These are phyloP conservation scores for Popillia japonica DNA, from an alignment of 1,140 invertebrate species.

Conservation along the genomic window DNA sequence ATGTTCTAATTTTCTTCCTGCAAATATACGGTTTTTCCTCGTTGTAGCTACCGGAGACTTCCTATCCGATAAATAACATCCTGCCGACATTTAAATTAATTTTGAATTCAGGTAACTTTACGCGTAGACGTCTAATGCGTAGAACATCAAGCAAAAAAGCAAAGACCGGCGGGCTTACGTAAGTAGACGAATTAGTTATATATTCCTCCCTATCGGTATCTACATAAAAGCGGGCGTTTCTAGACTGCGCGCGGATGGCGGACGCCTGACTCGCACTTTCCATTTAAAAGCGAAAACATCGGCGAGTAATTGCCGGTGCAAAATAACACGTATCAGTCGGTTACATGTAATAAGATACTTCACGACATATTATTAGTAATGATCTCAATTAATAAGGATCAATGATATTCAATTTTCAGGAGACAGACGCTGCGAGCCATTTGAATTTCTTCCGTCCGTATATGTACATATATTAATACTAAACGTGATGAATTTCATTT, in stretches of 20 bases:
- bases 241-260: neutral
- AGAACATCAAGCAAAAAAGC: neutral
- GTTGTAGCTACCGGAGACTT: neutral
- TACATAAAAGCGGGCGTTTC: neutral
- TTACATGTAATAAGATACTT: neutral
- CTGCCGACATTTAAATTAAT: neutral
- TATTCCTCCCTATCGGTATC: slow-evolving; percentile 4
- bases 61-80: slow-evolving; percentile 1
- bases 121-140: neutral
- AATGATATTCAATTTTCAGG: neutral
- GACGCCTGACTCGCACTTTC: neutral
- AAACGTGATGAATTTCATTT: too few species aligned
- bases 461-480: too few species aligned
- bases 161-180: neutral
- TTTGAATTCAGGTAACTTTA: neutral
- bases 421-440: neutral
- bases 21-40: neutral
- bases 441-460: neutral
- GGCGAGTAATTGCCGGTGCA: neutral
- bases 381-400: neutral
- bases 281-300: slow-evolving; percentile 5
- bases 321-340: neutral
- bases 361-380: slow-evolving; percentile 1
- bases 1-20: neutral
- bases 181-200: slow-evolving; percentile 15